These are phyloP conservation scores for Chrysotoxum bicinctum DNA, from an alignment of 2,888 invertebrate species.

Conservation along the genomic window DNA sequence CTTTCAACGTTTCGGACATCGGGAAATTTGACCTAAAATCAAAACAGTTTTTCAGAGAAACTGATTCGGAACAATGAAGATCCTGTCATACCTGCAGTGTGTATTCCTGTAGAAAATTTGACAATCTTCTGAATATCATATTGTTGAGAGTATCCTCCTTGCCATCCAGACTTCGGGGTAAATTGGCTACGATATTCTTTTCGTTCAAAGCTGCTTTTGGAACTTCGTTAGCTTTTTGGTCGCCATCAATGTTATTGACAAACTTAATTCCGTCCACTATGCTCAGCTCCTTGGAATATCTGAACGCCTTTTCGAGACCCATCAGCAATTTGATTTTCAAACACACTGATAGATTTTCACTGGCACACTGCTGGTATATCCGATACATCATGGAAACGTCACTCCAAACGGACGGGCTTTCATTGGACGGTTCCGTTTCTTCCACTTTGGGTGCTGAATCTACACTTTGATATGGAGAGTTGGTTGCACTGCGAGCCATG, in stretches of 20 bases:
- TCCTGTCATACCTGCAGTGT: conserved; percentile 86
- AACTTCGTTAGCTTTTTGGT: conserved; percentile 73
- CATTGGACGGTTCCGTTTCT: conserved; percentile 8
- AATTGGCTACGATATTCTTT: conserved; percentile 86
- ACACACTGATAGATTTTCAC: conserved; percentile 87
- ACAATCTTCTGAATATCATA: conserved; percentile 88
- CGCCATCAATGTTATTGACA: conserved; percentile 83
- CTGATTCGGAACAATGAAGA: not conserved
- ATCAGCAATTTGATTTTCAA: conserved; percentile 90
- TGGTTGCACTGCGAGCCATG: conserved; percentile 58
- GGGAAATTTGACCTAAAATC: conserved; percentile 88
- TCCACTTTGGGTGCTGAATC: conserved; percentile 39
- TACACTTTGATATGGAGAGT: conserved; percentile 31
- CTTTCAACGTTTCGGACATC: conserved; percentile 85
- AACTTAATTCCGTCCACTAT: conserved; percentile 90
- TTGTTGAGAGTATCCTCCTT: conserved; percentile 87
- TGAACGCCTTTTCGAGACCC: conserved; percentile 88
- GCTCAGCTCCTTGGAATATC: conserved; percentile 85
- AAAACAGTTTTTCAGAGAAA: not conserved
- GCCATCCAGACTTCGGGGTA: conserved; percentile 89
- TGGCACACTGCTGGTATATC: conserved; percentile 91
- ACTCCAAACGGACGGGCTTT: conserved; percentile 77
- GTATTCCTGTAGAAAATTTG: conserved; percentile 89
- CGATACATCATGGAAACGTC: conserved; percentile 89
- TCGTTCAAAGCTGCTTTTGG: conserved; percentile 80